Evolutionary conservation across 2,113 vertebrate species (phyloP).

Genomic region (Myotis davidii): DNA sequence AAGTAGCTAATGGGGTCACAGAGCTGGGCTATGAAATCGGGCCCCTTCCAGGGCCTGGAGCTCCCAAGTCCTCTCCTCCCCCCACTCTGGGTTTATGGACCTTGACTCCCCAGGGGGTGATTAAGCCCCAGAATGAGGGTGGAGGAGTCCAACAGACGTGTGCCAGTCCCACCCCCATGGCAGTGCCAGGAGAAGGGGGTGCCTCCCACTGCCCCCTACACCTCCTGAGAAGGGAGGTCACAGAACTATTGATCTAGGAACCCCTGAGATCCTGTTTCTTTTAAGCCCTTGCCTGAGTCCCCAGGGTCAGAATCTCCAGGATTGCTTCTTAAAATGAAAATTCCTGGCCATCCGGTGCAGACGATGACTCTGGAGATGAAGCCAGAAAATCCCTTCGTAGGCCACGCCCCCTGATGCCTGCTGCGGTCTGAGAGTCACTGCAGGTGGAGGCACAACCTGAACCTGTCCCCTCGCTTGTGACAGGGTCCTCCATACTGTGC

Average conservation of each 20-base stretch:
- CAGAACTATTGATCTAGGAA: background rate
- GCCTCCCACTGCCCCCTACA: rapidly evolving
- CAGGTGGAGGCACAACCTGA: background rate
- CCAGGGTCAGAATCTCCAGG: background rate
- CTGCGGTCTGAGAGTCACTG: background rate
- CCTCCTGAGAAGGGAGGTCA: background rate
- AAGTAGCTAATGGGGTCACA: too few relatives aligned
- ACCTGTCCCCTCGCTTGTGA: background rate
- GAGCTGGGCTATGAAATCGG: background rate
- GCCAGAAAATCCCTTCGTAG: background rate
- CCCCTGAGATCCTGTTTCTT: background rate
- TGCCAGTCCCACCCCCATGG: rapidly evolving
- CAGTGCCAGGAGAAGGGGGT: background rate
- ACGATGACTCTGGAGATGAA: rapidly evolving
- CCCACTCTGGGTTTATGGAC: background rate
- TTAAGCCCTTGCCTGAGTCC: background rate
- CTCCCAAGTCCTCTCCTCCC: background rate
- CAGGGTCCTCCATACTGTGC: background rate
- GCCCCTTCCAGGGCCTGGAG: background rate
- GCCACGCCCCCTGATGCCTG: background rate
- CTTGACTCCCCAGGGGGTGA: background rate
- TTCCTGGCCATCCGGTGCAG: rapidly evolving
- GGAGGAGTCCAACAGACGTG: rapidly evolving
- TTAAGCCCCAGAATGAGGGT: background rate
- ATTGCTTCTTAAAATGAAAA: background rate